A percentile compares a stretch with the other conserved stretches of the same genome.
Evolutionary conservation across 2,797 vertebrate genomes (phyloP).

Genomic region (Austrolebias charrua): DNA sequence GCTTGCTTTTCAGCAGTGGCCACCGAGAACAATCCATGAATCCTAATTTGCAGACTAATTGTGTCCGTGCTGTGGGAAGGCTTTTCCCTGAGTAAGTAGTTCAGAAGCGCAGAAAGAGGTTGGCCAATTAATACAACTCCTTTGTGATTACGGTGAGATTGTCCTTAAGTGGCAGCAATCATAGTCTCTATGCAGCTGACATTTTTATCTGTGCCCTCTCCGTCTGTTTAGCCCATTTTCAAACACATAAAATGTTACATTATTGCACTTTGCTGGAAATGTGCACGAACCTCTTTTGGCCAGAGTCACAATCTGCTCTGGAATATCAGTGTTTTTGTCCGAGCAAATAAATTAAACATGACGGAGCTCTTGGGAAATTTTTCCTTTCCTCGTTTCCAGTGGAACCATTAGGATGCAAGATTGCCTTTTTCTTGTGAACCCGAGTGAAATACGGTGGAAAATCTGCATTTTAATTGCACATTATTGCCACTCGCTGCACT

Average conservation of each 20-base stretch:
- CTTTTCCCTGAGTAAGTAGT: conserved; percentile 26
- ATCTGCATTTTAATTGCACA: conserved; percentile 38
- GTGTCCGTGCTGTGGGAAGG: conserved; percentile 20
- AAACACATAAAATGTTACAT: conserved; percentile 43
- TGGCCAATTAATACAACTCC: conserved; percentile 31
- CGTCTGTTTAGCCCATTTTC: conserved; percentile 40
- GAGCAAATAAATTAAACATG: conserved; percentile 51
- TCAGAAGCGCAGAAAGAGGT: conserved; percentile 14
- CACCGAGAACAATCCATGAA: conserved; percentile 38
- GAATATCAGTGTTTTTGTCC: conserved; percentile 53
- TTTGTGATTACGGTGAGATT: conserved; percentile 33
- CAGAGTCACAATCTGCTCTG: conserved; percentile 41
- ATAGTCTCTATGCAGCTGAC: conserved; percentile 22
- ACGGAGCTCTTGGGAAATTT: conserved; percentile 54
- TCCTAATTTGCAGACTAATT: conserved; percentile 45
- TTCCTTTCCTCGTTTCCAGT: conserved; percentile 33
- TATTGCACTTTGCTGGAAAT: conserved; percentile 44
- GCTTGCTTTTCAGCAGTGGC: conserved; percentile 29
- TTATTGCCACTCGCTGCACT: conserved; percentile 30
- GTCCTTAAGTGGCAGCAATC: conserved; percentile 43
- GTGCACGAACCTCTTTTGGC: conserved; percentile 31
- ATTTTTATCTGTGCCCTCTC: conserved; percentile 24
- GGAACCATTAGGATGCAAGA: conserved; percentile 33
- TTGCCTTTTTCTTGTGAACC: conserved; percentile 27
- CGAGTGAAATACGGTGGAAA: conserved; percentile 29